phyloP scores from a whole-genome alignment of 2,113 vertebrate genomes.

The Labrus mixtus region DNA sequence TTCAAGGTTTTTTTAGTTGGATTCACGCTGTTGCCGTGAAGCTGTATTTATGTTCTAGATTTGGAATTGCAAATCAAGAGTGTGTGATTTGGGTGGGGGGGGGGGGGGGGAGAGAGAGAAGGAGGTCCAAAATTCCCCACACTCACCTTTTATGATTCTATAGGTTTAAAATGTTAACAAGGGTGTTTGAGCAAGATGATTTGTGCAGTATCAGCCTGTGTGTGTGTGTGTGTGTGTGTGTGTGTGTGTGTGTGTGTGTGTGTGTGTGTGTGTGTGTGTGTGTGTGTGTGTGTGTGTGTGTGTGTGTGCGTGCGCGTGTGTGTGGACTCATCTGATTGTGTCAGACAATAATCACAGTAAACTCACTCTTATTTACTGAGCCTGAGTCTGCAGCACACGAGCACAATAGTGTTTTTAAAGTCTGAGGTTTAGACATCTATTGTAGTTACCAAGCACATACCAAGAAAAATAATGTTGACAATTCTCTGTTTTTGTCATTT shows the following conservation, averaged over 20 bases:
- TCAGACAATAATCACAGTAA: conserved; percentile 53
- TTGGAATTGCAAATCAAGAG: conserved; percentile 83
- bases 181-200: conserved; percentile 79
- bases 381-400: conserved; percentile 24
- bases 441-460: neutral
- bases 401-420: neutral
- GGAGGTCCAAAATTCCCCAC: conserved; percentile 72
- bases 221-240: conserved; percentile 42
- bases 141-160: conserved; percentile 77
- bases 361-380: conserved; percentile 54
- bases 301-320: conserved; percentile 24
- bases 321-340: conserved; percentile 41
- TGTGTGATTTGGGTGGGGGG: conserved; percentile 69
- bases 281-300: conserved; percentile 34
- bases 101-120: too few relatives aligned
- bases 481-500: neutral
- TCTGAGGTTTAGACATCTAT: conserved; percentile 26
- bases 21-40: conserved; percentile 79
- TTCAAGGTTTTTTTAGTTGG: conserved; percentile 82
- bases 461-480: neutral
- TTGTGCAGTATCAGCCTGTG: conserved; percentile 73
- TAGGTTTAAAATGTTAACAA: conserved; percentile 86
- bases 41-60: conserved; percentile 81
- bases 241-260: conserved; percentile 21
- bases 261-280: conserved; percentile 9